Evolutionary conservation across 2,888 invertebrate genomes (phyloP).

Genomic region (Habroteleia sp.): DNA sequence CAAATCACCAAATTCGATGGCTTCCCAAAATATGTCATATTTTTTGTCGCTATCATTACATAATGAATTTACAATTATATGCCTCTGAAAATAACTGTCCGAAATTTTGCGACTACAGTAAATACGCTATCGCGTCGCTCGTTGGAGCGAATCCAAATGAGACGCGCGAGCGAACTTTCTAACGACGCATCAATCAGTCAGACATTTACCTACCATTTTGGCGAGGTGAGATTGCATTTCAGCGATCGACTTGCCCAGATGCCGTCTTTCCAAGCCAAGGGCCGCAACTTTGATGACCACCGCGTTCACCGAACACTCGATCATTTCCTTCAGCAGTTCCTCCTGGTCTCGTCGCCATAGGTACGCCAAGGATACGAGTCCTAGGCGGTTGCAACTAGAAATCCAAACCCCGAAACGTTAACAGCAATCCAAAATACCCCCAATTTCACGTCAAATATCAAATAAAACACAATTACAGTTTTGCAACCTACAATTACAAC

Average conservation of each 20-base stretch:
- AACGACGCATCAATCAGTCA: constrained; percentile 65
- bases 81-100: constrained; percentile 68
- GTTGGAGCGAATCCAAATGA: constrained; percentile 66
- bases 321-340: constrained; percentile 97
- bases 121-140: constrained; percentile 58
- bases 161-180: constrained; percentile 54
- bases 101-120: constrained; percentile 61
- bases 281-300: constrained; percentile 98
- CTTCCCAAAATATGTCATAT: constrained; percentile 12
- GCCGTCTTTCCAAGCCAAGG: constrained; percentile 93
- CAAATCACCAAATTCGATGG: too few species aligned
- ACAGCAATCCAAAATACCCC: too few species aligned
- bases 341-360: constrained; percentile 98
- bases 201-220: constrained; percentile 85
- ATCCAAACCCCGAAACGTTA: too few species aligned
- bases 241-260: constrained; percentile 92
- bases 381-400: constrained; percentile 92
- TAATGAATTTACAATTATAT: constrained; percentile 58
- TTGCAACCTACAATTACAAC: too few species aligned
- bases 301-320: constrained; percentile 94
- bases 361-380: constrained; percentile 93
- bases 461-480: too few species aligned
- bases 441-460: too few species aligned
- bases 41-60: constrained; percentile 33
- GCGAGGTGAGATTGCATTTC: constrained; percentile 94